Evolutionary conservation across 35 echinoderm and acorn worm species (phyloP), one percentile per base, ranked within the genome.

Genomic region (Amphiura filiformis): DNA sequence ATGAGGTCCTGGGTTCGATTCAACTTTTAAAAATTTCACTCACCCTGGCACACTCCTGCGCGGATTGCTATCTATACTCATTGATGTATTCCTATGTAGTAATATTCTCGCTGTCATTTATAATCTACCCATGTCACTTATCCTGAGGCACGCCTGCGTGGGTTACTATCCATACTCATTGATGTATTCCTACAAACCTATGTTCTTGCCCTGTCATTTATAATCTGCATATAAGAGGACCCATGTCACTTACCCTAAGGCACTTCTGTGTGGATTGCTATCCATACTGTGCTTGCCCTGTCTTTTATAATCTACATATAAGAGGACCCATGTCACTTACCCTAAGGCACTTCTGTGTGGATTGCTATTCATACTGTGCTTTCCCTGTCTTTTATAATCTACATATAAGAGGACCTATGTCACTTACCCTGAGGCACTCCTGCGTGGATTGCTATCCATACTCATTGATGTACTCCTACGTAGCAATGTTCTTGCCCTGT

Each of bases 351-450:
- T 97, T 37, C 92, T 91, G 22, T 89, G 36, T 22, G 95, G 95
- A 77, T 94, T 97, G 47, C 90, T 90, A 18, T 97, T 92, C 32
- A 90, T 37, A 61, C 86, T 94, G n/a, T n/a, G n/a, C n/a, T n/a
- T n/a, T n/a, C n/a, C n/a, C n/a, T n/a, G n/a, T n/a, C n/a, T n/a
- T n/a, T n/a, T n/a, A n/a, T n/a, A n/a, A n/a, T n/a, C n/a, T n/a
- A n/a, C n/a, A 52, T 52, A 52, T 52, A 20, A 52, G 44, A 52
- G 44, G 61, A 30, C 61, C 61, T 4, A 70, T 18, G 26, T 13
- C 39, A n/a, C 94, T 93, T 61, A 97, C 94, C 88, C 92, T 49
- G 95, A 97, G 7, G 87, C 95, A 82, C 92, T 97, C 42, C 92
- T 91, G 22, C 92, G 36, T 22, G 95, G 95, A 77, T 94, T 97